Conservation (phyloP, 2,888 invertebrate genomes). For the Notodonta dromedarius region DNA sequence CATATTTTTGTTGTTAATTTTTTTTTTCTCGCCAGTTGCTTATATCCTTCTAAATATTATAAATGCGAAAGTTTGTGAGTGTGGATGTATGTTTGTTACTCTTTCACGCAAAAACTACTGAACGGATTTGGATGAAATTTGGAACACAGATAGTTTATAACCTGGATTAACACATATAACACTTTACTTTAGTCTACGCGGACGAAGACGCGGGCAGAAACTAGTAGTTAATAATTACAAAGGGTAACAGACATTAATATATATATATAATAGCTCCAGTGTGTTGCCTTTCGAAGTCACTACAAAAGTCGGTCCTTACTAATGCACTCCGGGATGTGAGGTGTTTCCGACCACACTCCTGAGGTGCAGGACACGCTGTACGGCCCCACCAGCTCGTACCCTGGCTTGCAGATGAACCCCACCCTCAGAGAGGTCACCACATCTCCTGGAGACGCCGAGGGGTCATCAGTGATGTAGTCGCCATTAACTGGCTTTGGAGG, state of each 20-base stretch:
- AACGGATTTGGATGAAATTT: no score
- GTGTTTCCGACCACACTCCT: background rate
- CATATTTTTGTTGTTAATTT: no score
- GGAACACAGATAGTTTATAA: no score
- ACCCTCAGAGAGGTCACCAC: background rate
- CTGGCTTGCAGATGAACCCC: background rate
- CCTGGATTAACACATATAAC: no score
- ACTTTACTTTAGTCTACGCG: no score
- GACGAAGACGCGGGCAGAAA: no score
- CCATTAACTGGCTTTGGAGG: background rate
- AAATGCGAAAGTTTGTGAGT: background rate
- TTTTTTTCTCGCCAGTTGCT: no score
- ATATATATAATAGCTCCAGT: no score
- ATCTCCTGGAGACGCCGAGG: background rate
- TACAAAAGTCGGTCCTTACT: background rate
- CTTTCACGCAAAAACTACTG: background rate
- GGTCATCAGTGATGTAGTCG: background rate
- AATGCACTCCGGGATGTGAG: slow-evolving; percentile 1
- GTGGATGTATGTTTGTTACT: background rate
- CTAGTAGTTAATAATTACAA: no score
- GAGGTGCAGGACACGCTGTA: background rate
- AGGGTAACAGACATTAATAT: no score
- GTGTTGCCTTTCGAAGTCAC: no score
- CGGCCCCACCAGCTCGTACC: slow-evolving; percentile 5
- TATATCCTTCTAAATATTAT: background rate